Evolutionary conservation across 2,888 invertebrate species (phyloP).

Genomic region (Galerucella nymphaeae): DNA sequence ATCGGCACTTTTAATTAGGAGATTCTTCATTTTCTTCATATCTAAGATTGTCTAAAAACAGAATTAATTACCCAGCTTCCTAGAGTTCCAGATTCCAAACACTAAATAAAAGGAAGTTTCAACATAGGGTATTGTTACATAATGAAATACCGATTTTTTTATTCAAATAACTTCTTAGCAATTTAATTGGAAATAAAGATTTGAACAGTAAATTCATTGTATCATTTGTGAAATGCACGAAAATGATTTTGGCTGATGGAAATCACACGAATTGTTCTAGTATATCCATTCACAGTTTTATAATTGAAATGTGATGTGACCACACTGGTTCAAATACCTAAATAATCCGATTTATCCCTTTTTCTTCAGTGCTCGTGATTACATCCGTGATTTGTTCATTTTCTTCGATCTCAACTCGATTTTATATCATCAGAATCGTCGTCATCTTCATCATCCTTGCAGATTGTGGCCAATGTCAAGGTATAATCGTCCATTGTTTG

Average conservation of each 20-base stretch:
- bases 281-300: no score
- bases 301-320: no score
- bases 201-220: neutral
- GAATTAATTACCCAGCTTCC: conserved; percentile 19
- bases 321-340: no score
- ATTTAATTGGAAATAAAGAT: neutral
- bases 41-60: conserved; percentile 3
- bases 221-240: neutral
- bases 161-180: no score
- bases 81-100: conserved; percentile 9
- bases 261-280: neutral
- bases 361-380: no score
- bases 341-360: no score
- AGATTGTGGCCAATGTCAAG: no score
- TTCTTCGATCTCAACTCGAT: no score
- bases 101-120: conserved; percentile 6
- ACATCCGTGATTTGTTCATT: no score
- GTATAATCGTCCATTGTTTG: no score
- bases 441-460: no score
- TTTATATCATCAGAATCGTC: no score
- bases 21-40: conserved; percentile 16
- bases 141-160: neutral
- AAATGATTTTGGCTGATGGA: neutral
- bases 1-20: conserved; percentile 21
- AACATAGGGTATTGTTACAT: conserved; percentile 3